phyloP scores from a whole-genome alignment of 2,113 vertebrate species.

The Ascaphus truei region DNA sequence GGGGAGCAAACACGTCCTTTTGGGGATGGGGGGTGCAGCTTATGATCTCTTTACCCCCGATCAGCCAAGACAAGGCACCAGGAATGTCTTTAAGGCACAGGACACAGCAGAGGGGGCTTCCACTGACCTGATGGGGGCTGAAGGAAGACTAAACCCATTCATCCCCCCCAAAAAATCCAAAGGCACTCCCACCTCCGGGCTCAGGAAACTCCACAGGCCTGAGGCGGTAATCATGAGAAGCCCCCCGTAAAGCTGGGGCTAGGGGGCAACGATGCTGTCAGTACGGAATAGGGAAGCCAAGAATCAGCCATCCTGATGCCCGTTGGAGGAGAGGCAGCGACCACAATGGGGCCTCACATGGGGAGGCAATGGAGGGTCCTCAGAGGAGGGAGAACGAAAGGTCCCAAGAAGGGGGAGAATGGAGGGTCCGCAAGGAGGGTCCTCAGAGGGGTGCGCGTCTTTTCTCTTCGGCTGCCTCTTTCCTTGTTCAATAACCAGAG shows the following conservation, averaged over 20 bases:
- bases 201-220: not conserved
- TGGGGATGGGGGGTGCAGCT: conserved; percentile 45
- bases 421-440: not conserved
- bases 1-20: conserved; percentile 54
- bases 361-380: too few relatives aligned
- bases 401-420: not conserved
- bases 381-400: not conserved
- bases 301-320: not conserved
- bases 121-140: not conserved
- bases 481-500: too few relatives aligned
- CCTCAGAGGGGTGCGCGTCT: not conserved
- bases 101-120: not conserved
- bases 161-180: not conserved
- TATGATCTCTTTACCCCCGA: conserved; percentile 40
- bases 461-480: too few relatives aligned
- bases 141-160: not conserved
- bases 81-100: conserved; percentile 31
- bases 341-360: too few relatives aligned
- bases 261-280: conserved; percentile 5
- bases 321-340: not conserved
- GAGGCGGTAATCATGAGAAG: not conserved
- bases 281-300: not conserved
- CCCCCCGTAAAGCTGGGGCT: not conserved
- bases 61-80: conserved; percentile 28
- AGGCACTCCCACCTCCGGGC: too few relatives aligned